Base-by-base conservation (phyloP, 2,113 vertebrate genomes). In the Chlorodrepanis virens region DNA sequence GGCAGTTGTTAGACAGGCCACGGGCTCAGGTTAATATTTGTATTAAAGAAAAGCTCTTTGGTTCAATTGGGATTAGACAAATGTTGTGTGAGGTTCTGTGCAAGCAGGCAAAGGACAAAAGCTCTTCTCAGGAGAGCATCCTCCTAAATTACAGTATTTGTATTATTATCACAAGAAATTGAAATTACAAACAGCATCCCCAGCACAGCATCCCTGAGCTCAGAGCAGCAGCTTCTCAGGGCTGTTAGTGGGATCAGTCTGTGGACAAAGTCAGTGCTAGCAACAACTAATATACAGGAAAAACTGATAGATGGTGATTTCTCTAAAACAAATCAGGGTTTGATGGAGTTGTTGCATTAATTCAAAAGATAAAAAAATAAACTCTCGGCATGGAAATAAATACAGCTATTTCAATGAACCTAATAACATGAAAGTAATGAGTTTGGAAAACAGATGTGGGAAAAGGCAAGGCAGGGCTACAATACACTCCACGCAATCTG, bases 361-460 rank as follows among this genome's bases (percentile, higher is more conserved):
- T 94, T 89, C 67, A 31, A 89, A 94, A 97, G 90, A 92, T 86
- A 85, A 60, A 93, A 94, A 95, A 90, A 65, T 42, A 83, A 92
- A 97, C 93, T 76, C 39, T 74, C 3, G 25, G 92, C 87, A 89
- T 91, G 91, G 96, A 97, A 97, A 96, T 83, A 97, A 98, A 97
- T 87, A 60, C 70, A 28, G 27, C 0, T 16, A 76, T 91, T 93
- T 65, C 89, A 97, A 97, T 76, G 97, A 97, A 96, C 83, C 93
- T 97, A 98, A 87, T 97, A 98, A 98, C 97, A 94, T 96, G 97
- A 96, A 97, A 98, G 96, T 97, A 98, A 98, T 91, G 97, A 98
- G 96, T 91, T 98, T 98, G 97, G 97, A 97, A 98, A 98, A 97
- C 98, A 98, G 98, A 98, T 98, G 98, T 98, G 97, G 97, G 90